phyloP scores from a whole-genome alignment of 2,888 invertebrate genomes.

The Belgica antarctica region DNA sequence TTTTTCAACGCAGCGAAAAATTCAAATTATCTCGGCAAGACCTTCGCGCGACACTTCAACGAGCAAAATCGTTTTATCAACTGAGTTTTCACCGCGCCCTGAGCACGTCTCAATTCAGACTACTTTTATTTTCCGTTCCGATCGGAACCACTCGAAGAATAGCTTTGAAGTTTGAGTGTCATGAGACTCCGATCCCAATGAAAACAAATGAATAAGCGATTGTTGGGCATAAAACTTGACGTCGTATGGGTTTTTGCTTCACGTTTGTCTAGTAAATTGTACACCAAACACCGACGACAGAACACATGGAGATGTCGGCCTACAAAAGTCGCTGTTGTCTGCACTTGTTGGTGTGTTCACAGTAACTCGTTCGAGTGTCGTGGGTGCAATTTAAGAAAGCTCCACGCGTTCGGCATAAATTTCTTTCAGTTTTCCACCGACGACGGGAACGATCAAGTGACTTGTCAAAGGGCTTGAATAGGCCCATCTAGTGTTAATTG shows the following conservation, averaged over 20 bases:
- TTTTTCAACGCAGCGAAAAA: not conserved
- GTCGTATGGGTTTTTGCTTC: not conserved
- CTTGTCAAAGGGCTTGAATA: not conserved
- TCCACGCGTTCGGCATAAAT: too few species aligned
- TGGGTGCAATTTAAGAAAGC: not conserved
- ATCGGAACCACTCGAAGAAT: not conserved
- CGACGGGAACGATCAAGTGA: not conserved
- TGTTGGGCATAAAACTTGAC: not conserved
- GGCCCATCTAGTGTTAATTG: conserved; percentile 20
- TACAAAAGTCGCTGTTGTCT: not conserved
- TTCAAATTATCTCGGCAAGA: not conserved
- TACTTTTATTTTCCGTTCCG: not conserved
- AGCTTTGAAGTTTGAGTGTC: conserved; percentile 6
- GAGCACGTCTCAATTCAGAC: too few species aligned
- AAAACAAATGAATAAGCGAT: too few species aligned
- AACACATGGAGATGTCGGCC: too few species aligned
- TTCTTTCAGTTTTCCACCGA: not conserved
- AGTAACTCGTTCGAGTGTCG: not conserved
- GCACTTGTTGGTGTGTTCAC: not conserved
- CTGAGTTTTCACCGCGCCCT: too few species aligned
- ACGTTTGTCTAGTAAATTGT: not conserved
- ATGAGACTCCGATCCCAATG: not conserved
- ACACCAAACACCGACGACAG: not conserved
- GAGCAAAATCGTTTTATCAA: too few species aligned
- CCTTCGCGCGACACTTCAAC: not conserved